Base-by-base conservation (phyloP, 2,797 vertebrate genomes). In the Philypnodon macrostomus region DNA sequence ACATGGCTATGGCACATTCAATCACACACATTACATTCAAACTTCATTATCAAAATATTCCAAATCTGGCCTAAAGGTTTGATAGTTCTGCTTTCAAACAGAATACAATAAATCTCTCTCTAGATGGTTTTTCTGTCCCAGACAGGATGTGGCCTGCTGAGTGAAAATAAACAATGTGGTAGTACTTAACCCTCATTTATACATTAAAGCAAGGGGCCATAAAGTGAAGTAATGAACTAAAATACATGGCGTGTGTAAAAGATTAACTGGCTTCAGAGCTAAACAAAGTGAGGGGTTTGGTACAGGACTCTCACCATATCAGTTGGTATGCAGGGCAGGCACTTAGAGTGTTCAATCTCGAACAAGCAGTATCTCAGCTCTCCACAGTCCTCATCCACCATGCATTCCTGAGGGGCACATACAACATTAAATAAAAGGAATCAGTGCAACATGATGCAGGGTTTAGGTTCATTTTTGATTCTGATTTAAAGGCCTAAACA, bases 321-420 rank as follows among this genome's bases (percentile, higher is more conserved):
- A 23, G 89, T 85, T 9, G 81, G 76, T 77, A 90, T 92, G 77
- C 95, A 97, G 0, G 73, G 90, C 60, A 94, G 83, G 29, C 96
- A 98, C 48, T 75, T 91, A 65, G 95, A 95, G 56, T 84, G 88
- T 4, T 90, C 85, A 2, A 91, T 88, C 63, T 90, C 84, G 55
- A 95, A 93, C 33, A 93, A 85, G 79, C 96, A 98, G 5, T 92
- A 98, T 9, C 73, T 87, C 55, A 82, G 77, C 0, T 79, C 60
- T 0, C 89, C 91, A 9, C 96, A 98, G 85, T 98, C 96, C 63
- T 97, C 95, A 0, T 97, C 93, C 39, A 96, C 92, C 75, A 96
- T 90, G 40, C 96, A 98, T 26, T 97, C 94, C 96, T 98, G 56
- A 5, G 34, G 3, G 24, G 10, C 33, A 27, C 19, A 33, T 5